Percentiles rank a stretch among this genome's conserved stretches.
phyloP scores from a whole-genome alignment of 2,113 vertebrate species.

The Halichoerus grypus region DNA sequence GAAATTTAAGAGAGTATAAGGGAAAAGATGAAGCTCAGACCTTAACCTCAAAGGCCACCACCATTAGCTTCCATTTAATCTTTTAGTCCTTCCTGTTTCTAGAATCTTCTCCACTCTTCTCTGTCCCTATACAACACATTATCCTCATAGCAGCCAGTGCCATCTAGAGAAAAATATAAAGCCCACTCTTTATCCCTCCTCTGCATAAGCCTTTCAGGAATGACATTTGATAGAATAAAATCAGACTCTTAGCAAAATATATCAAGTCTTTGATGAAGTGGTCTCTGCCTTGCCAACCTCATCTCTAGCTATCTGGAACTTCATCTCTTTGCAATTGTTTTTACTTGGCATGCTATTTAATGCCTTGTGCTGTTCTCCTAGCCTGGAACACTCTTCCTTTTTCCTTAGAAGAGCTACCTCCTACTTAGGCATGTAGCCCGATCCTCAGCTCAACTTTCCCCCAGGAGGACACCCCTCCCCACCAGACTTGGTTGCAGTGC shows the following conservation, averaged over 20 bases:
- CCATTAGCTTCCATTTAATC: background rate
- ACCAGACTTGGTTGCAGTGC: no score
- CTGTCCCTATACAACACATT: background rate
- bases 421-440: background rate
- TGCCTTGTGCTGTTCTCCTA: background rate
- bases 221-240: conserved; percentile 19
- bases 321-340: background rate
- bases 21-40: background rate
- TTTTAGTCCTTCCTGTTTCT: background rate
- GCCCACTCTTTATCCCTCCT: background rate
- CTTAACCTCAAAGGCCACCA: background rate
- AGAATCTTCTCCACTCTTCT: background rate
- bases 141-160: background rate
- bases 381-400: background rate
- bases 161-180: conserved; percentile 29
- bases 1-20: background rate
- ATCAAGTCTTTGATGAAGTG: background rate
- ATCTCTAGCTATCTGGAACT: background rate
- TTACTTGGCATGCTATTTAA: background rate
- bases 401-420: background rate
- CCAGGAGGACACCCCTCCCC: background rate
- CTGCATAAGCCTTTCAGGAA: background rate
- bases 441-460: background rate
- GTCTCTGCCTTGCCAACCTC: background rate
- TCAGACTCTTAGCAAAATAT: background rate